Base-by-base conservation (phyloP, 2,888 invertebrate genomes). In the Pristionchus maxplancki region DNA sequence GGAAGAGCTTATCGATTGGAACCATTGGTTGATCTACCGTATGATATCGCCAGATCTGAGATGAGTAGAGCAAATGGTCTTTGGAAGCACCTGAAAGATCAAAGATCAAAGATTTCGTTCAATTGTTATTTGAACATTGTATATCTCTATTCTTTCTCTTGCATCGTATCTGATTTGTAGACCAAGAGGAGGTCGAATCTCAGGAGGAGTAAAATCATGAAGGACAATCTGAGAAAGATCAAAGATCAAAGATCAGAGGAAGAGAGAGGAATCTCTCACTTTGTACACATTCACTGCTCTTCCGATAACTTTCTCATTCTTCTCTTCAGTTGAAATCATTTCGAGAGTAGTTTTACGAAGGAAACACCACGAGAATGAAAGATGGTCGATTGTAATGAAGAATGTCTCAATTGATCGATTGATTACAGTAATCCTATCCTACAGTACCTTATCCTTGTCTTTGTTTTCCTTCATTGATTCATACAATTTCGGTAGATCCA, bases 21-120 rank as follows among this genome's bases (percentile, higher is more conserved):
- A 15, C 6, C 15, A 20, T 37, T 71, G 15, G 37, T 8, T 17
- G 37, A 50, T 28, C 24, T 84, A 84, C 84, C 58, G 58, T 37
- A 84, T 62, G 58, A 84, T 84, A 48, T 84, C 84, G 1, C 84
- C 84, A n/a, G 84, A 48, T 37, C 84, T 20, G 40, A 84, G 84
- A 84, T 84, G 84, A 48, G 28, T 44, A 20, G 84, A 24, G 20
- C 62, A 37, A 31, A 62, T 5, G 4, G 62, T 50, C 31, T 64
- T 64, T 37, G 84, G 84, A 44, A 67, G 13, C 8, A 34, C 85
- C 85, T 85, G n/a, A 85, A 40, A 58, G 62, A 44, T 44, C 44
- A 78, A 50, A 53, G 53, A 83, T 83, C 34, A 83, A 2, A 11
- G 44, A 44, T 44, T 78, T 53, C 31, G 6, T 8, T 15, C 62